phyloP scores from a whole-genome alignment of 2,113 vertebrate species.

The Pomatorhinus ruficollis region DNA sequence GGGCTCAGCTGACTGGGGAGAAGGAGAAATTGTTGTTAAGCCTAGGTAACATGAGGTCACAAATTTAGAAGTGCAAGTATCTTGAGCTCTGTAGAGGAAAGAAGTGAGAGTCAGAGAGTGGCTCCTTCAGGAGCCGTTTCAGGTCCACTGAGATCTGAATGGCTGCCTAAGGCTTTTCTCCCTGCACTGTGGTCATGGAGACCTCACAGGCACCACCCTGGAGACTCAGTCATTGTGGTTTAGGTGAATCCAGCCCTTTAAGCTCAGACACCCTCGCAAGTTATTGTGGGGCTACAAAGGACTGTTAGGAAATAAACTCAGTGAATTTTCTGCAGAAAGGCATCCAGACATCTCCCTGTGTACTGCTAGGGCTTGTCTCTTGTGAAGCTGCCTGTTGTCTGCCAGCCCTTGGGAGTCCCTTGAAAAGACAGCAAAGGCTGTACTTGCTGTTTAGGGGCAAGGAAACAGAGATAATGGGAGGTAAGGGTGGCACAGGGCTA shows the following conservation, averaged over 20 bases:
- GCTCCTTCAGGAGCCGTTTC: background rate
- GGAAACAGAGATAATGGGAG: background rate
- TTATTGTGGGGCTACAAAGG: background rate
- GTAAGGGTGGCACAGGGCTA: background rate
- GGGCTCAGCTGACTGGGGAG: background rate
- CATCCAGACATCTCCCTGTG: background rate
- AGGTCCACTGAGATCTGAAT: background rate
- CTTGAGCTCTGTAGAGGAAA: background rate
- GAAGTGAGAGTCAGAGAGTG: background rate
- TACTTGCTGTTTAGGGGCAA: background rate
- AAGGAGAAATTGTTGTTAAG: background rate
- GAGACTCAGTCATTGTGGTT: accelerated
- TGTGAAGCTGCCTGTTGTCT: background rate
- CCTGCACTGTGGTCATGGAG: background rate
- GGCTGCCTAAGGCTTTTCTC: background rate
- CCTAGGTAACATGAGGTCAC: background rate
- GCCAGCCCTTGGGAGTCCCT: background rate
- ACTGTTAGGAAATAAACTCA: background rate
- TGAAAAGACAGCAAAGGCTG: background rate
- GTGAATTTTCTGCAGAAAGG: background rate
- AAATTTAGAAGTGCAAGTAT: background rate
- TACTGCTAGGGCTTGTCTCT: background rate
- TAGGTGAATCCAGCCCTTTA: background rate
- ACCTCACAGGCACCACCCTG: accelerated
- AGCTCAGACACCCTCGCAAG: background rate